Percentiles rank a stretch among this genome's conserved stretches.
phyloP scores from a whole-genome alignment of 2,797 vertebrate species.

The Alcedo atthis region DNA sequence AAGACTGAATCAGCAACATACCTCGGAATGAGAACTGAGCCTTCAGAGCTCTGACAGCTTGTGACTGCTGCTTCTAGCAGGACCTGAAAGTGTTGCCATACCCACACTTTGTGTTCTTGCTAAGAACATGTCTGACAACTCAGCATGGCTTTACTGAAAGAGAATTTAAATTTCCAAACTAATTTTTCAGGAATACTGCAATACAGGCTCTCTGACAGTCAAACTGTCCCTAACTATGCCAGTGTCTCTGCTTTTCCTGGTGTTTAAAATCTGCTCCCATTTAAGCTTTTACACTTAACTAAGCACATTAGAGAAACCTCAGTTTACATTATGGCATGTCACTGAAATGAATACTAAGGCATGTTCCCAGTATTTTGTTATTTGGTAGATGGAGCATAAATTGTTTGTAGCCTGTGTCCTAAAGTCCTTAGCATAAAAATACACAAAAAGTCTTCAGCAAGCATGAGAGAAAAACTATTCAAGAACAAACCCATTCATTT shows the following conservation, averaged over 20 bases:
- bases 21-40: slow-evolving; percentile 17
- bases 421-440: background rate
- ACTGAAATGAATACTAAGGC: background rate
- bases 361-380: background rate
- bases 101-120: background rate
- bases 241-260: background rate
- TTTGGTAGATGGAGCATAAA: background rate
- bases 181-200: background rate
- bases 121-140: background rate
- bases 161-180: slow-evolving; percentile 18
- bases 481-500: background rate
- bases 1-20: background rate
- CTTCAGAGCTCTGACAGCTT: background rate
- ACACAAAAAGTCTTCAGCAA: background rate
- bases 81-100: background rate
- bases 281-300: slow-evolving; percentile 15
- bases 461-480: background rate
- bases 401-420: background rate
- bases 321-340: background rate
- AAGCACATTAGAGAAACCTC: background rate
- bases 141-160: background rate
- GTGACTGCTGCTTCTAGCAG: background rate
- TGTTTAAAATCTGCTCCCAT: background rate
- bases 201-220: background rate
- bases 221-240: background rate